phyloP scores from a whole-genome alignment of 2,113 vertebrate species.

The Muscicapa adusta region DNA sequence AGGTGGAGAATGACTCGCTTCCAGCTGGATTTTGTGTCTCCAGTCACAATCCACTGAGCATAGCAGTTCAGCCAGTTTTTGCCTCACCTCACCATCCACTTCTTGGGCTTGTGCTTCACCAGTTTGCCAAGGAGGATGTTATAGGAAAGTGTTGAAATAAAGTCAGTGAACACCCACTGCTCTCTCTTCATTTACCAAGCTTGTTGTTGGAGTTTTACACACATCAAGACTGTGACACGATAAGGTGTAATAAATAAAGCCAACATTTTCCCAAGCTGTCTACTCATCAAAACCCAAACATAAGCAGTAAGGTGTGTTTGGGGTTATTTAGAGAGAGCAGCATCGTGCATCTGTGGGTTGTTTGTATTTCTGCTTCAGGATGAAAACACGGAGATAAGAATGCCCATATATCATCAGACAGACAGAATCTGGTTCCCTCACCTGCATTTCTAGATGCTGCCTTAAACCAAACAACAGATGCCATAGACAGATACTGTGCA shows the following conservation, averaged over 20 bases:
- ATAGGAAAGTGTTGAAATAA: neutral
- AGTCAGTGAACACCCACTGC: neutral
- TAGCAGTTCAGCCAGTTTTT: neutral
- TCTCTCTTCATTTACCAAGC: neutral
- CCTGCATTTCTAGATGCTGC: neutral
- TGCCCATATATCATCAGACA: neutral
- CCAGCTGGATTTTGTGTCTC: neutral
- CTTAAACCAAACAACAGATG: neutral
- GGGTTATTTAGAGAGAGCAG: neutral
- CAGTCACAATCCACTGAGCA: neutral
- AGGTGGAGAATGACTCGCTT: neutral
- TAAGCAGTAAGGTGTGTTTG: neutral
- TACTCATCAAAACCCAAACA: neutral
- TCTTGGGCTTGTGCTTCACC: neutral
- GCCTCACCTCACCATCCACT: neutral
- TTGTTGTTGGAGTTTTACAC: neutral
- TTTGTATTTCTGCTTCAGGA: neutral
- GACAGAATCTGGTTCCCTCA: neutral
- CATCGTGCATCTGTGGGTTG: neutral
- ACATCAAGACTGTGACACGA: neutral
- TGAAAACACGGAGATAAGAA: neutral
- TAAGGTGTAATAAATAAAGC: neutral
- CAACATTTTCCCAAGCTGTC: neutral
- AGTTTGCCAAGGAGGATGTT: neutral
- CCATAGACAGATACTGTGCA: neutral